These are phyloP conservation scores for Spinus pinus DNA, from an alignment of 2,797 vertebrate species.

Conservation along the genomic window DNA sequence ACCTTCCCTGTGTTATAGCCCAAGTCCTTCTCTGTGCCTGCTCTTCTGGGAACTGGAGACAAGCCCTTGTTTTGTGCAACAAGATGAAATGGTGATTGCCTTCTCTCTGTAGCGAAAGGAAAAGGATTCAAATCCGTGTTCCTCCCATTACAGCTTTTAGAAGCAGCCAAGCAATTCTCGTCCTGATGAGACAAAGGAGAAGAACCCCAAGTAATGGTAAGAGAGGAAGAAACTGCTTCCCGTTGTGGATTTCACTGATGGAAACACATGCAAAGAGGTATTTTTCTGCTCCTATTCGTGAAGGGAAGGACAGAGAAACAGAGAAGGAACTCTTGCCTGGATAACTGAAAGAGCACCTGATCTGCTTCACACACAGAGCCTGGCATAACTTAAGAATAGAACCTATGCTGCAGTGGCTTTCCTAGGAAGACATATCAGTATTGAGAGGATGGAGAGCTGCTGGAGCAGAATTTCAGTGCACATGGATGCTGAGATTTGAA, in stretches of 20 bases:
- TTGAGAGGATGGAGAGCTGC: background rate
- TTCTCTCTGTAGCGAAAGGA: background rate
- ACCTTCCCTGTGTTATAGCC: background rate
- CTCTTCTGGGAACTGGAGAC: background rate
- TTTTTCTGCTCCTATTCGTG: background rate
- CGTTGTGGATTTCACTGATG: background rate
- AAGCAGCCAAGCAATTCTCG: background rate
- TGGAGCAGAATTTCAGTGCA: background rate
- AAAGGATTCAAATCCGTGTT: background rate
- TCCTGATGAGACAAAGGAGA: background rate
- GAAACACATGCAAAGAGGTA: background rate
- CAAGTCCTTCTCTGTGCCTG: background rate
- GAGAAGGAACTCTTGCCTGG: background rate
- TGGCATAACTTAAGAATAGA: background rate
- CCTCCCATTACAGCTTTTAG: background rate
- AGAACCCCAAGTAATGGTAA: background rate
- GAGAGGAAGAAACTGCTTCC: background rate
- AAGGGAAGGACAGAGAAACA: background rate
- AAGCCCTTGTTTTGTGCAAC: background rate
- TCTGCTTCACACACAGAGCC: background rate
- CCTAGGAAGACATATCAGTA: background rate
- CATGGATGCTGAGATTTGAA: background rate
- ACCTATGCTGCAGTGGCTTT: background rate
- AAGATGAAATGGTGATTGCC: background rate
- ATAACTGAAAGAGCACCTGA: background rate